Percentiles rank a stretch among this genome's conserved stretches.
Conservation (phyloP, 2,113 vertebrate genomes). For the Prionailurus viverrinus region DNA sequence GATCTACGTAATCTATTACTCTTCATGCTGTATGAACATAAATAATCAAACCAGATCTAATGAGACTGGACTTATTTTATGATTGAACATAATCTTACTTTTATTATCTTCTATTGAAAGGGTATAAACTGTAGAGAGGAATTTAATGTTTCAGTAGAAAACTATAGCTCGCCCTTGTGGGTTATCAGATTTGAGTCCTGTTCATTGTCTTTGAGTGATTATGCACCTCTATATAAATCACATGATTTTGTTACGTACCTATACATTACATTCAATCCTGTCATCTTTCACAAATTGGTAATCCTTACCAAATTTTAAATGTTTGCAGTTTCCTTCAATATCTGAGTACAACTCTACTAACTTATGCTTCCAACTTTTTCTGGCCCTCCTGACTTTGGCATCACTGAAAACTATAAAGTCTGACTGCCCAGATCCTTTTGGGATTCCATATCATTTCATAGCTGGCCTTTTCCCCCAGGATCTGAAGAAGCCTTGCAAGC, state of each 20-base stretch:
- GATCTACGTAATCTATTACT: not conserved
- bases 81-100: not conserved
- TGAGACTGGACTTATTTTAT: not conserved
- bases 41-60: conserved; percentile 36
- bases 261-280: not conserved
- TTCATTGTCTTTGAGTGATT: not conserved
- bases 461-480: not conserved
- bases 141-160: not conserved
- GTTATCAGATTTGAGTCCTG: not conserved
- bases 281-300: not conserved
- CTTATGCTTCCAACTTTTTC: not conserved
- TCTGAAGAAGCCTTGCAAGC: not conserved
- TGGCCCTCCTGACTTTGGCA: not conserved
- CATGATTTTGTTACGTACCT: not conserved
- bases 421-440: not conserved
- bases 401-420: not conserved
- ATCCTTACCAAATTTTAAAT: not conserved
- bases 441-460: not conserved
- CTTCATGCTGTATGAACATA: not conserved
- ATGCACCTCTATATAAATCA: not conserved
- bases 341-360: not conserved
- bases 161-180: not conserved
- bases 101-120: conserved; percentile 19
- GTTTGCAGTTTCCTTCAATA: not conserved
- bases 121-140: not conserved